A percentile compares a stretch with the other conserved stretches of the same genome.
These are phyloP conservation scores for Trialeurodes vaporariorum DNA, from an alignment of 1,140 invertebrate species.

Conservation along the genomic window DNA sequence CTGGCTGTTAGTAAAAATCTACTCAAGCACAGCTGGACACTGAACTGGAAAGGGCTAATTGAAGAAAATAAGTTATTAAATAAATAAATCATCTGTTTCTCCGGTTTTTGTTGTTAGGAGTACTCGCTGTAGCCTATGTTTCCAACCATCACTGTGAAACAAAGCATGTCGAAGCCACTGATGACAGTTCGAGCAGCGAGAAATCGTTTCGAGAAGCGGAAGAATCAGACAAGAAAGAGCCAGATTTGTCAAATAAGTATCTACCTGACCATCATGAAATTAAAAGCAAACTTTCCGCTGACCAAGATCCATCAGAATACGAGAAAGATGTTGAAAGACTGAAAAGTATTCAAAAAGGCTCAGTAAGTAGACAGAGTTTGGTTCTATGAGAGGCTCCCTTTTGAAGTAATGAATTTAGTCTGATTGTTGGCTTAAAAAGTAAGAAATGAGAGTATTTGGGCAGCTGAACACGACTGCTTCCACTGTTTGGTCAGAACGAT, in stretches of 20 bases:
- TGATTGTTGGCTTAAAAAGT: too few relatives aligned
- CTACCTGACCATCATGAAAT: neutral
- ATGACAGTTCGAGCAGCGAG: slow-evolving; percentile 19
- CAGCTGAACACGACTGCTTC: too few relatives aligned
- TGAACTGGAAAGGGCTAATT: too few relatives aligned
- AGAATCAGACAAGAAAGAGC: neutral
- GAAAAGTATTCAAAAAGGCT: slow-evolving; percentile 9
- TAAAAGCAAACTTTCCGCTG: neutral
- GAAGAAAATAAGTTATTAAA: too few relatives aligned
- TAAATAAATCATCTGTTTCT: slow-evolving; percentile 1
- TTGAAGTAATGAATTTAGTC: too few relatives aligned
- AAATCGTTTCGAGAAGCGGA: slow-evolving; percentile 10
- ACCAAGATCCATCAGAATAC: slow-evolving; percentile 5
- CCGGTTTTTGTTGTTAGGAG: slow-evolving; percentile 33
- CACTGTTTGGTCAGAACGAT: too few relatives aligned
- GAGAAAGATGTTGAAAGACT: slow-evolving; percentile 9
- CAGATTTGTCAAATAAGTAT: slow-evolving; percentile 4
- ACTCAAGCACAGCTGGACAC: too few relatives aligned
- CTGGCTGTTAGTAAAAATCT: too few relatives aligned
- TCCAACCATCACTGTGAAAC: slow-evolving; percentile 30
- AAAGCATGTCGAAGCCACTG: slow-evolving; percentile 26
- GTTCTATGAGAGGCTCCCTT: too few relatives aligned
- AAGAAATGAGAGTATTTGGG: too few relatives aligned
- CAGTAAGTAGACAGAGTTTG: slow-evolving; percentile 10
- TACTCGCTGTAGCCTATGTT: slow-evolving; percentile 49